These are phyloP conservation scores for Lepus oiostolus DNA, from an alignment of 2,797 vertebrate genomes.

Conservation along the genomic window DNA sequence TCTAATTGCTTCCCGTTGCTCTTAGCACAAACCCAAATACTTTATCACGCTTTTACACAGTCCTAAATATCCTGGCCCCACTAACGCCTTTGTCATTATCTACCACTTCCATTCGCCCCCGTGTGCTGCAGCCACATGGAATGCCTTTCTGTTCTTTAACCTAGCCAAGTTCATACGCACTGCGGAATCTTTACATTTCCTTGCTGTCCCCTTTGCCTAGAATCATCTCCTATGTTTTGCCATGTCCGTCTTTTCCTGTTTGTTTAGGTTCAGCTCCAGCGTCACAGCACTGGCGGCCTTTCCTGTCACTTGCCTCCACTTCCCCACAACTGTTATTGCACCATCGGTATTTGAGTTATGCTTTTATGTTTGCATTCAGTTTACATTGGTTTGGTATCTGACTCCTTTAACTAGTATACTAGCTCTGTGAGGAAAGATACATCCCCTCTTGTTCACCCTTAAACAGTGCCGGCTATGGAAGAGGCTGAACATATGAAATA, in stretches of 20 bases:
- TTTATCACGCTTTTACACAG: neutral
- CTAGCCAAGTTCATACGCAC: neutral
- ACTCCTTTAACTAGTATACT: neutral
- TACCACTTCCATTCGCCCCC: neutral
- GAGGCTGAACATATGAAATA: too few species aligned
- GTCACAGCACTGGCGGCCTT: neutral
- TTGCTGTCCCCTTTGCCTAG: neutral
- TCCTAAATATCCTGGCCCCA: neutral
- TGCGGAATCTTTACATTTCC: neutral
- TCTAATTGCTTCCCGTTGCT: conserved; percentile 57
- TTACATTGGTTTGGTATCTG: neutral
- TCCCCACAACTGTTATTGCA: neutral
- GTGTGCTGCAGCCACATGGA: neutral
- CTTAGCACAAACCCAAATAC: conserved; percentile 52
- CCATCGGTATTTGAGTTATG: neutral
- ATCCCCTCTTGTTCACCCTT: neutral
- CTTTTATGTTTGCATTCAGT: neutral
- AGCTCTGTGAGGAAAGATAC: neutral
- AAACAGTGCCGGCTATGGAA: neutral
- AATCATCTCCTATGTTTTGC: neutral
- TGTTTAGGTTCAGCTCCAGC: neutral
- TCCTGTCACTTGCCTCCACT: neutral
- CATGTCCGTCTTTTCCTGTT: neutral
- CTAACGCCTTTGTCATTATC: neutral
- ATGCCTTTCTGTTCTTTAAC: neutral